Evolutionary conservation across 2,113 vertebrate species (phyloP), one percentile per base, ranked within the genome.

Genomic region (Protobothrops mucrosquamatus): DNA sequence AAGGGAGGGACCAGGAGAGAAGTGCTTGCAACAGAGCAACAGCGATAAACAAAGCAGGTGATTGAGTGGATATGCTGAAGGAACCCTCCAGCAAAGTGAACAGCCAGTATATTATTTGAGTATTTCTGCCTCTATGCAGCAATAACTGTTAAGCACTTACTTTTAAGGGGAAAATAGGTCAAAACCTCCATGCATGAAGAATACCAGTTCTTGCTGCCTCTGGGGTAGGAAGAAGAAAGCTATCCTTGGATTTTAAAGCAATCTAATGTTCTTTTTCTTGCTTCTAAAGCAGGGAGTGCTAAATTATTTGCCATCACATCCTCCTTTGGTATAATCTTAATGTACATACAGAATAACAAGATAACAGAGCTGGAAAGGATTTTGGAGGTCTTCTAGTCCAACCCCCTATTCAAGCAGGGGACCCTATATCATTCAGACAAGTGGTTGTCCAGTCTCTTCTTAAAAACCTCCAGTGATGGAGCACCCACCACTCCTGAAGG

Each of bases 1-100:
- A 88, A 91, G 92, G 61, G 90, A 34, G 56, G 88, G 20, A 4
- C 5, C 54, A 57, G 59, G 59, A 51, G 56, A 26, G 15, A 85
- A 86, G 81, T 91, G 90, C 89, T 93, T 86, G 93, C 90, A 95
- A 93, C 90, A 89, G 39, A 46, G 55, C 89, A 89, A 52, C 94
- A 85, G 48, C 94, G 94, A 96, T 89, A 96, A 95, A 95, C 93
- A 95, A 94, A 94, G 7, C 89, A 95, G 90, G 23, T 95, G 93
- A 93, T 59, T 48, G 92, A 95, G 55, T 85, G 88, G 93, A 86
- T 94, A 87, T 23, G 34, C 93, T 92, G 91, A 93, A 95, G 85
- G 23, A 91, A 93, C 74, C 64, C 87, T 87, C 88, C 48, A 91
- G 92, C 52, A 95, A 96, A 96, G 93, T 57, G 61, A 93, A 64